Base-by-base conservation (phyloP, 1,140 invertebrate species). In the Epicauta chinensis region DNA sequence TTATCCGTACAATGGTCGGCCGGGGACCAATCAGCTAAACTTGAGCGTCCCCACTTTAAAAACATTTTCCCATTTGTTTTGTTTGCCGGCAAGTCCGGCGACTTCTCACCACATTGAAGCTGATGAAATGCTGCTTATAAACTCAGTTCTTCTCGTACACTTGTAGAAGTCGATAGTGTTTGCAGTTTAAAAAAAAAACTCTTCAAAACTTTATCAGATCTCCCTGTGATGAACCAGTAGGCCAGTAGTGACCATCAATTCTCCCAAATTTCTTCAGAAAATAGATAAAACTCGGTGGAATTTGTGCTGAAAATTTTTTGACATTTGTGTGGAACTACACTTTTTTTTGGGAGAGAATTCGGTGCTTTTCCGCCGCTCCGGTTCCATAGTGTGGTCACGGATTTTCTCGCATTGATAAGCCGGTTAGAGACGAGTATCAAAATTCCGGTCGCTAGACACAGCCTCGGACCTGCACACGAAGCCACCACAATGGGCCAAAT, bases 401-500 rank as follows among this genome's bases (percentile, higher is more conserved):
- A n/a, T n/a, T n/a, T n/a, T n/a, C n/a, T n/a, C n/a, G n/a, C n/a
- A n/a, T n/a, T n/a, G n/a, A 34, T 40, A 30, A 9, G 30, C 16
- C 14, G 15, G 37, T 34, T 50, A 10, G 31, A 29, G 15, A 29
- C 41, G 46, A 43, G 51, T 39, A 51, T 51, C 70, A 75, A 76
- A 70, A 76, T 76, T 76, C 74, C 74, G 60, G 73, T 77, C 56
- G 71, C 74, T 53, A 67, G 71, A 61, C 68, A 72, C 56, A 62
- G 62, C 55, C 67, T 68, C 50, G 61, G 69, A 58, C 64, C 65
- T 57, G 70, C 67, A 58, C 71, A 70, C 50, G 70, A 65, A 66
- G 71, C 70, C 58, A 69, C 62, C 61, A 75, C 66, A 51, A 79
- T 79, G 76, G 77, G 77, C 62, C 77, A 78, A 61, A 77, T 77